These are phyloP conservation scores for Monodelphis domestica DNA, from an alignment of 2,797 vertebrate species.

Conservation along the genomic window DNA sequence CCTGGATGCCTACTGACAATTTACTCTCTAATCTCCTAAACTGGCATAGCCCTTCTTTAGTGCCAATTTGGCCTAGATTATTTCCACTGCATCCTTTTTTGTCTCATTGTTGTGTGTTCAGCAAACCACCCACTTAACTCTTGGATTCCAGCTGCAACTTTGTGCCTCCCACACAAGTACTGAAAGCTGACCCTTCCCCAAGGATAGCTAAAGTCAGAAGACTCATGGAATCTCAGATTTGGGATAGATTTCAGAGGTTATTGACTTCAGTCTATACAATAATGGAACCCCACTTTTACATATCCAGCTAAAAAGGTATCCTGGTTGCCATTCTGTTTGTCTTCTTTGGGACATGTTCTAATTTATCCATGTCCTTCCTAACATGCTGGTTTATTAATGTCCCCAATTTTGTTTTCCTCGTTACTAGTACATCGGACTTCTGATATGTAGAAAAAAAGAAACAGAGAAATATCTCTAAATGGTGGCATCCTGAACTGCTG, in stretches of 20 bases:
- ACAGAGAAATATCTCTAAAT: not conserved
- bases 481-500: not conserved
- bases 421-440: not conserved
- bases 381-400: not conserved
- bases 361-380: not conserved
- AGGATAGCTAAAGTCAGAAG: not conserved
- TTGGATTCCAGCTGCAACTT: not conserved
- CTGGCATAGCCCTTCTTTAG: not conserved
- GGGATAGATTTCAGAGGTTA: not conserved
- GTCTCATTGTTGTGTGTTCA: not conserved
- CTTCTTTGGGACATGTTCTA: not conserved
- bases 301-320: not conserved
- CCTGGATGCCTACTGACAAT: not conserved
- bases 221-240: not conserved
- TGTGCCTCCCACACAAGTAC: not conserved
- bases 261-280: not conserved
- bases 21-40: not conserved
- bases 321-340: not conserved
- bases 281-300: not conserved
- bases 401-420: not conserved
- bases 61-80: not conserved
- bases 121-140: not conserved
- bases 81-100: not conserved
- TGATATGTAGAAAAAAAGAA: not conserved
- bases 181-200: not conserved